Evolutionary conservation across 2,797 vertebrate species (phyloP).

Genomic region (Anguilla marmorata): DNA sequence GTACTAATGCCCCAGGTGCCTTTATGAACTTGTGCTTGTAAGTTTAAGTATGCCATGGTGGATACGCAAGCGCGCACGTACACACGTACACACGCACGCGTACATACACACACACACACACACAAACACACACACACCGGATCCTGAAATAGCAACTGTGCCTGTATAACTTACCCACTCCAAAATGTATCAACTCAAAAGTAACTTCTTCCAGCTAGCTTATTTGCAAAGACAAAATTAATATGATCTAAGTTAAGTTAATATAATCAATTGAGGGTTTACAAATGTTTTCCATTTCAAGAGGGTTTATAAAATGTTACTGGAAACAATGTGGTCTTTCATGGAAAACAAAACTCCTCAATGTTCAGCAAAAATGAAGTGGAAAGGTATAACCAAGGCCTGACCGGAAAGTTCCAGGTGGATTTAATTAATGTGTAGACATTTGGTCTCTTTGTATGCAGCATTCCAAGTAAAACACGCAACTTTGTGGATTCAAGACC

Average conservation of each 20-base stretch:
- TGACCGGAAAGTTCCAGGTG: conserved; percentile 28
- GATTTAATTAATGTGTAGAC: conserved; percentile 24
- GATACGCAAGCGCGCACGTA: background rate
- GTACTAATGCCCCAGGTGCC: background rate
- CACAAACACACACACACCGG: too few relatives aligned
- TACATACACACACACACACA: too few relatives aligned
- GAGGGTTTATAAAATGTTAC: background rate
- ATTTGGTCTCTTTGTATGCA: conserved; percentile 1
- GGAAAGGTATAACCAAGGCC: conserved; percentile 44
- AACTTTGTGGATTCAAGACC: conserved; percentile 12
- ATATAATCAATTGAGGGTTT: conserved; percentile 12
- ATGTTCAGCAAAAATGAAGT: conserved; percentile 23
- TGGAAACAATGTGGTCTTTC: conserved; percentile 12
- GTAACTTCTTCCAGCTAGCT: background rate
- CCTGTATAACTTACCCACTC: background rate
- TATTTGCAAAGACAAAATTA: background rate
- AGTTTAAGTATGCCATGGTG: background rate
- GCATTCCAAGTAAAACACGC: conserved; percentile 5
- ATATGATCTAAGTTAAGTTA: background rate
- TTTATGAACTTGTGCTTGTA: background rate
- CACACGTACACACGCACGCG: too few relatives aligned
- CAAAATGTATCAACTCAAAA: background rate
- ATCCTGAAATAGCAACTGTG: background rate
- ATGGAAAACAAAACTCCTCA: background rate
- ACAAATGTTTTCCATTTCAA: background rate